Evolutionary conservation across 2,113 vertebrate genomes (phyloP).

Genomic region (Macquaria ambigua): DNA sequence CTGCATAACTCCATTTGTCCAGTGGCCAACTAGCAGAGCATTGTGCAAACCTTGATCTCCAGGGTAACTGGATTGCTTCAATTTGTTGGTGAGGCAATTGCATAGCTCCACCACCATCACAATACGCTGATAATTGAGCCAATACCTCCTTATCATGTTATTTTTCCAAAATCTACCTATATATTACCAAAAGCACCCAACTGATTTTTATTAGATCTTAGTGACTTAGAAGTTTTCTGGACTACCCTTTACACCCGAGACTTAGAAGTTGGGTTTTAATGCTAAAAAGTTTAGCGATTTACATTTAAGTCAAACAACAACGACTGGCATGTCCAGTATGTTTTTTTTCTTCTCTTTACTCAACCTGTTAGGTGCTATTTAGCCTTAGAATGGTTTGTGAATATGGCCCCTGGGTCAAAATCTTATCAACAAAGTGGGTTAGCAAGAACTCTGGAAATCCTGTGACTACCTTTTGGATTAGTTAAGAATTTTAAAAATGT

Average conservation of each 20-base stretch:
- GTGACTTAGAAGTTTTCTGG: neutral
- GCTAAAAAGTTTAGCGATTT: neutral
- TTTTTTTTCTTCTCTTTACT: neutral
- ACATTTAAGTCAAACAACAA: neutral
- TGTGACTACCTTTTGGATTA: neutral
- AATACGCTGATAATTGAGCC: neutral
- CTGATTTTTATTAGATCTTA: neutral
- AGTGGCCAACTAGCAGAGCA: neutral
- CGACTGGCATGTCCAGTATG: too few species aligned
- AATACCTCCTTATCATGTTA: neutral
- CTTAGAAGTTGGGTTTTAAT: neutral
- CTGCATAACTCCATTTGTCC: neutral
- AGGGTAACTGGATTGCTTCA: slow-evolving; percentile 19
- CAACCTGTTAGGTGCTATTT: neutral
- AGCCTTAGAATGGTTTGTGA: neutral
- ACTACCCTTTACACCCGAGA: neutral
- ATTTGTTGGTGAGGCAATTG: neutral
- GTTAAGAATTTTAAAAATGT: neutral
- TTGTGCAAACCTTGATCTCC: slow-evolving; percentile 30
- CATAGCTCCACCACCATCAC: neutral
- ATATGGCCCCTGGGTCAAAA: neutral
- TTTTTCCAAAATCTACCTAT: neutral
- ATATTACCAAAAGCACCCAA: neutral
- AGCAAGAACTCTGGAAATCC: neutral
- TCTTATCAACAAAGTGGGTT: neutral